Conservation (phyloP, 2,888 invertebrate genomes). For the Blastobasis adustella region DNA sequence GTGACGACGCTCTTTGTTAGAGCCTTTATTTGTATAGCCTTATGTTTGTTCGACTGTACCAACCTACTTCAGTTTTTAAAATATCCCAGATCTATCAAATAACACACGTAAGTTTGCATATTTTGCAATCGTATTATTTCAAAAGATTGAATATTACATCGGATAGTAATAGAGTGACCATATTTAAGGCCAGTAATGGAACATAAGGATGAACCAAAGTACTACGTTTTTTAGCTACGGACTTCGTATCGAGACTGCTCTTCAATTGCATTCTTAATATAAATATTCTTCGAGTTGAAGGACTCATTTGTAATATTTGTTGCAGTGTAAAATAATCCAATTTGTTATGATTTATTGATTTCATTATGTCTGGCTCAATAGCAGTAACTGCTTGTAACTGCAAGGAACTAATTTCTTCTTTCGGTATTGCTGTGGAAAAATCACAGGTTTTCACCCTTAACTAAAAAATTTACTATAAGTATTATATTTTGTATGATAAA, state of each 20-base stretch:
- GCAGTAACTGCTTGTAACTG: conserved; percentile 54
- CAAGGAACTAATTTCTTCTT: conserved; percentile 47
- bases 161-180: conserved; percentile 12
- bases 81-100: too few relatives aligned
- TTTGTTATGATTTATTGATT: conserved; percentile 43
- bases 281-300: conserved; percentile 46
- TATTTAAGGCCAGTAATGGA: conserved; percentile 5
- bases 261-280: conserved; percentile 53
- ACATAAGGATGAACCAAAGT: conserved; percentile 3
- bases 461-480: background rate
- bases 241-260: conserved; percentile 46
- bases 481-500: too few relatives aligned
- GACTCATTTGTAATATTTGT: conserved; percentile 53
- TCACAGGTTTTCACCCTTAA: background rate
- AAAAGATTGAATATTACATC: too few relatives aligned
- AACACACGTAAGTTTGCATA: too few relatives aligned
- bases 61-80: too few relatives aligned
- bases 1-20: too few relatives aligned
- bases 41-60: too few relatives aligned
- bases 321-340: conserved; percentile 51
- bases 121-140: too few relatives aligned
- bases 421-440: conserved; percentile 40
- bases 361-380: conserved; percentile 43
- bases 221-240: conserved; percentile 28
- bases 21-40: too few relatives aligned